A percentile compares a stretch with the other conserved stretches of the same genome.
Conservation (phyloP, 2,888 invertebrate species). For the Cylloceria caligata region DNA sequence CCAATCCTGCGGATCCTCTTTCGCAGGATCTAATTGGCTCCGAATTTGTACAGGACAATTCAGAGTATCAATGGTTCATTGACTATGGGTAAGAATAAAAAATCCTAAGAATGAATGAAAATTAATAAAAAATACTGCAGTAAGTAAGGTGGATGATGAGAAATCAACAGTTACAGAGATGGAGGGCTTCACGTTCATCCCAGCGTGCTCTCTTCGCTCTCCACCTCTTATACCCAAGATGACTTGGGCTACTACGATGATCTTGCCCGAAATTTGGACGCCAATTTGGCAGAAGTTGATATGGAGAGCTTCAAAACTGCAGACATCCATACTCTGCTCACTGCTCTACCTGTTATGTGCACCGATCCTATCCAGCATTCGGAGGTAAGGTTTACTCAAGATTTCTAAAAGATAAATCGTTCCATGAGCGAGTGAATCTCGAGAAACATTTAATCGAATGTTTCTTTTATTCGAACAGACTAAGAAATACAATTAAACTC, state of each 20-base stretch:
- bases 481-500: no score
- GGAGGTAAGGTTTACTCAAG: conserved; percentile 74
- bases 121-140: conserved; percentile 4
- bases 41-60: conserved; percentile 94
- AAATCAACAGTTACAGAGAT: conserved; percentile 90
- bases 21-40: conserved; percentile 85
- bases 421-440: background rate
- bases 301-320: conserved; percentile 97
- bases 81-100: conserved; percentile 90
- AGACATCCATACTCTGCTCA: conserved; percentile 94
- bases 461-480: no score
- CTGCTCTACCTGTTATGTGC: conserved; percentile 90
- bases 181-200: conserved; percentile 90
- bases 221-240: conserved; percentile 91
- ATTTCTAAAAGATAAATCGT: background rate
- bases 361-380: conserved; percentile 83
- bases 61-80: conserved; percentile 96
- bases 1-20: conserved; percentile 86
- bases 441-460: no score
- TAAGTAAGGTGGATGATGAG: conserved; percentile 41
- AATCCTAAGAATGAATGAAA: background rate
- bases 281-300: conserved; percentile 96
- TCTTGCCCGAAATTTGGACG: conserved; percentile 94
- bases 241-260: conserved; percentile 91
- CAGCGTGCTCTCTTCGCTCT: conserved; percentile 92